These are phyloP conservation scores for Helogale parvula DNA, from an alignment of 2,113 vertebrate genomes.

Conservation along the genomic window DNA sequence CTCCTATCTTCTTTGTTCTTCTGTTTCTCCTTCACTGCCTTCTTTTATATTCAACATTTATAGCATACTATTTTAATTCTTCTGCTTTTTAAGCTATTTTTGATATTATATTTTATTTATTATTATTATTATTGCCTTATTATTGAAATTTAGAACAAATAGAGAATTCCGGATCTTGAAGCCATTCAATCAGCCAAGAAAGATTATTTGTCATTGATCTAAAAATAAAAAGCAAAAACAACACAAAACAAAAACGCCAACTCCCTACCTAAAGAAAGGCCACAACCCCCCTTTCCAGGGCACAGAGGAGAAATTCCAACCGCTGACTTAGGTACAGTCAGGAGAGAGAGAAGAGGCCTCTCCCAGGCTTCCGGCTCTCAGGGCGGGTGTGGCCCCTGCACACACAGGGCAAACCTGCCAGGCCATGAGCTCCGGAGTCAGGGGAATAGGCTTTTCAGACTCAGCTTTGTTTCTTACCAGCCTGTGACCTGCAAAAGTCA, in stretches of 20 bases:
- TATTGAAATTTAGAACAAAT: not conserved
- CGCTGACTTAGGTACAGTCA: not conserved
- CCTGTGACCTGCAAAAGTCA: not conserved
- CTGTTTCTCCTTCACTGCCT: not conserved
- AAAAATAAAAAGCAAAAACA: slow-evolving; percentile 41
- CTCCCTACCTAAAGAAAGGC: not conserved
- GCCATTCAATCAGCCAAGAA: not conserved
- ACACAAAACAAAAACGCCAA: not conserved
- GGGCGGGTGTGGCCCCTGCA: not conserved
- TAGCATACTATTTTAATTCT: not conserved
- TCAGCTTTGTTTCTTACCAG: not conserved
- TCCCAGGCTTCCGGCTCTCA: not conserved
- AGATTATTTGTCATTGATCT: not conserved
- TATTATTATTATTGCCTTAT: not conserved
- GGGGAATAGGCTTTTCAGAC: not conserved
- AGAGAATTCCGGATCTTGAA: not conserved
- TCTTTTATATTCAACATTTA: not conserved
- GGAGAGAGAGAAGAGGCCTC: not conserved
- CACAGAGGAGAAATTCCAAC: not conserved
- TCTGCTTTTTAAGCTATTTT: not conserved
- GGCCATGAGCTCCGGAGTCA: not conserved
- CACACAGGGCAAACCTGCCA: too few species aligned
- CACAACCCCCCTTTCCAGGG: not conserved
- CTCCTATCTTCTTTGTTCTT: not conserved
- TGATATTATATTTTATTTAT: not conserved